Percentiles rank a stretch among this genome's conserved stretches.
These are phyloP conservation scores for Pelodiscus sinensis DNA, from an alignment of 2,113 vertebrate species.

Conservation along the genomic window DNA sequence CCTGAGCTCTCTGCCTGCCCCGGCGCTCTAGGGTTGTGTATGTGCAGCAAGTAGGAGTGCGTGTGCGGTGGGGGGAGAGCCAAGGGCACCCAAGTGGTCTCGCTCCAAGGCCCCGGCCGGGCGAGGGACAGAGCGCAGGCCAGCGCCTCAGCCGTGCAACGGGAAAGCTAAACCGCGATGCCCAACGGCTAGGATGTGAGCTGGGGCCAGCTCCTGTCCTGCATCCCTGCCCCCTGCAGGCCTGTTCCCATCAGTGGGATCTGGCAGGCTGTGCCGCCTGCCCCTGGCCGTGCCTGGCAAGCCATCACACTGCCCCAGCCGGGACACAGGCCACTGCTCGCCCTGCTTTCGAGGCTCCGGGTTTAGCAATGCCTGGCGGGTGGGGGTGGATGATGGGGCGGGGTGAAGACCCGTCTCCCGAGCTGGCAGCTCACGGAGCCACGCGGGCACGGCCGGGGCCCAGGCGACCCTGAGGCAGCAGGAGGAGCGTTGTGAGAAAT, in stretches of 20 bases:
- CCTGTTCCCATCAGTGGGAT: neutral
- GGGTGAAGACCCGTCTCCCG: constrained; percentile 22
- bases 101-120: neutral
- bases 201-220: neutral
- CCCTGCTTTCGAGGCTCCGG: neutral
- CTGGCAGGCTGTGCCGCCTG: neutral
- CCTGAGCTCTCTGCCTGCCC: too few species aligned
- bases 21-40: too few species aligned
- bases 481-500: neutral
- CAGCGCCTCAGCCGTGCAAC: neutral
- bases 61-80: neutral
- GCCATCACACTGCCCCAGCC: neutral
- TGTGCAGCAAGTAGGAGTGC: too few species aligned
- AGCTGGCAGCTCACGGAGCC: constrained; percentile 10
- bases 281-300: neutral
- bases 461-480: constrained; percentile 63
- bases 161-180: neutral
- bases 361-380: neutral
- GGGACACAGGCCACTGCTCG: neutral
- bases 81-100: neutral
- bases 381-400: neutral
- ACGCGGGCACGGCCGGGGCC: neutral
- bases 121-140: neutral
- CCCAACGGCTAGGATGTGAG: neutral
- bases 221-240: neutral